A percentile compares a stretch with the other conserved stretches of the same genome.
phyloP scores from a whole-genome alignment of 2,888 invertebrate genomes.

The Phalera bucephala region DNA sequence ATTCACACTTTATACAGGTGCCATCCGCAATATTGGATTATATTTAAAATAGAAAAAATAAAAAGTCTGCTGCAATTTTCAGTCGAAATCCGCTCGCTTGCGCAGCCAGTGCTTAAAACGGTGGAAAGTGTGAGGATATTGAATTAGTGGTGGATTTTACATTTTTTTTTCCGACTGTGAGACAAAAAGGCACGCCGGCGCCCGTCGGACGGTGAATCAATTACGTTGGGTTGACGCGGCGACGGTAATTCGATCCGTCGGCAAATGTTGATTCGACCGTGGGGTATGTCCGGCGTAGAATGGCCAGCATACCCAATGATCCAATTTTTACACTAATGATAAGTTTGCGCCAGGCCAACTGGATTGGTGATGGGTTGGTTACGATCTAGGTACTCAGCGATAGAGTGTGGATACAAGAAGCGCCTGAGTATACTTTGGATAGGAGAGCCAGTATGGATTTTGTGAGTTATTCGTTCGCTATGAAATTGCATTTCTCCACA shows the following conservation, averaged over 20 bases:
- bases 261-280: conserved; percentile 80
- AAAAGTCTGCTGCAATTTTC: conserved; percentile 25
- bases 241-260: conserved; percentile 75
- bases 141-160: conserved; percentile 69
- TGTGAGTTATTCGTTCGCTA: conserved; percentile 3
- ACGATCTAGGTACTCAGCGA: not conserved
- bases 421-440: not conserved
- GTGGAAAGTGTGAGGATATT: conserved; percentile 56
- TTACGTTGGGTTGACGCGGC: conserved; percentile 71
- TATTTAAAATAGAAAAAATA: not conserved
- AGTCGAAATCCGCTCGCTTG: conserved; percentile 18
- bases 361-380: not conserved
- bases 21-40: not conserved
- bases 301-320: conserved; percentile 45
- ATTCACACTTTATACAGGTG: too few species aligned
- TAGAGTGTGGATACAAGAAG: not conserved
- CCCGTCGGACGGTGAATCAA: conserved; percentile 69
- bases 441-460: conserved; percentile 2
- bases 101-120: conserved; percentile 28
- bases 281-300: conserved; percentile 44
- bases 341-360: conserved; percentile 2
- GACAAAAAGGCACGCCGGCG: conserved; percentile 67
- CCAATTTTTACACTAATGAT: conserved; percentile 41
- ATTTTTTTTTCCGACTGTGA: conserved; percentile 52
- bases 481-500: conserved; percentile 3